Conservation (phyloP, 2,888 invertebrate genomes). For the Tillus elongatus region DNA sequence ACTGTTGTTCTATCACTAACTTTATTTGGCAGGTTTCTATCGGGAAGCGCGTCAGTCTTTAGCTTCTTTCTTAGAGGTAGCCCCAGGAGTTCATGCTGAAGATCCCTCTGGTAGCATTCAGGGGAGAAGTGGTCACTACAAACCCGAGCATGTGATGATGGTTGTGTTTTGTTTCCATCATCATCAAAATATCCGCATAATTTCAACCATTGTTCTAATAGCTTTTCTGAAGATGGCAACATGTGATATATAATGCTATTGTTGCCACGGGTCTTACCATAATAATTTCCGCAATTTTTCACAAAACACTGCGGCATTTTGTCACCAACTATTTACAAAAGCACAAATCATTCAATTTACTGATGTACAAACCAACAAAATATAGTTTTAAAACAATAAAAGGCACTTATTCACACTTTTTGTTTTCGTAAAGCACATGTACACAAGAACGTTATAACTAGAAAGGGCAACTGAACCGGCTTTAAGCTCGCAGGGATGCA, state of each 20-base stretch:
- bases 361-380: no score
- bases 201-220: constrained; percentile 43
- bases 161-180: constrained; percentile 19
- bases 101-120: constrained; percentile 46
- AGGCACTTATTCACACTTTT: no score
- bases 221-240: constrained; percentile 43
- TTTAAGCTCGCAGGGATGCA: no score
- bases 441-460: no score
- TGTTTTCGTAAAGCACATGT: no score
- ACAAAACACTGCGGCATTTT: constrained; percentile 49
- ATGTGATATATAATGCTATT: constrained; percentile 44
- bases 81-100: constrained; percentile 48
- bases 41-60: constrained; percentile 43
- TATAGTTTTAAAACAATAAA: no score
- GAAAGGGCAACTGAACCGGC: no score
- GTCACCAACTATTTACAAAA: no score
- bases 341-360: no score
- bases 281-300: constrained; percentile 46
- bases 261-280: constrained; percentile 43
- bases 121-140: constrained; percentile 47
- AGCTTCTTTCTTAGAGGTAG: constrained; percentile 45
- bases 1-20: neutral
- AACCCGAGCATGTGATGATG: constrained; percentile 42
- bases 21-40: constrained; percentile 26
- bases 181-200: constrained; percentile 43